Conservation (phyloP, 2,113 vertebrate genomes). For the Leptobrachium leishanense region DNA sequence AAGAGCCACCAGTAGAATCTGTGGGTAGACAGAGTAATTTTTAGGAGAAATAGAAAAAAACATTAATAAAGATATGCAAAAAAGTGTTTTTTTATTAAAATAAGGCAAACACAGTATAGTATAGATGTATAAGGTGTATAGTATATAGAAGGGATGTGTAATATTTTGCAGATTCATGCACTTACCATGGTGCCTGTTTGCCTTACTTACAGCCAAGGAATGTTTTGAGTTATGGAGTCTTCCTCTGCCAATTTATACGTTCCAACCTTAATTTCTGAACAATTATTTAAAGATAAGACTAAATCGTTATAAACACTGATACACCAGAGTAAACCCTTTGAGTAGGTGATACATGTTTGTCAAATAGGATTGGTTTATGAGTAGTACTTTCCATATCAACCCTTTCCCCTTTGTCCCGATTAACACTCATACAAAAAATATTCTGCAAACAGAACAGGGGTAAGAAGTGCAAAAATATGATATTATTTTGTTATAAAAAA, state of each 20-base stretch:
- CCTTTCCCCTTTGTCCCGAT: slow-evolving; percentile 3
- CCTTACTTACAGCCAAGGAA: background rate
- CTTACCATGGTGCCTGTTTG: slow-evolving; percentile 29
- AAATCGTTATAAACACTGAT: slow-evolving; percentile 22
- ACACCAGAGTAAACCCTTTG: slow-evolving; percentile 34
- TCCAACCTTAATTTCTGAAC: background rate
- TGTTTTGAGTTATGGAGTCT: background rate
- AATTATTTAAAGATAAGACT: slow-evolving; percentile 31
- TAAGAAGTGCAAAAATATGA: slow-evolving; percentile 14
- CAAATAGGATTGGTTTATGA: background rate
- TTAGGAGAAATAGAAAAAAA: too few species aligned
- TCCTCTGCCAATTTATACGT: slow-evolving; percentile 35
- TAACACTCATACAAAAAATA: background rate
- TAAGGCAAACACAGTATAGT: too few species aligned
- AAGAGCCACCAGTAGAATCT: slow-evolving; percentile 35
- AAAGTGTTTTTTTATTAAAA: too few species aligned
- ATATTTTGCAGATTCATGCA: background rate
- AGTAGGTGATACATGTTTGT: slow-evolving; percentile 40
- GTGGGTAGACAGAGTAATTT: background rate
- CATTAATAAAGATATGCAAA: too few species aligned
- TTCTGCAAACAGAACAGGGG: slow-evolving; percentile 20
- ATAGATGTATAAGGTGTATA: too few species aligned
- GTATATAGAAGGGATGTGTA: too few species aligned
- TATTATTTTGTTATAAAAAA: too few species aligned
- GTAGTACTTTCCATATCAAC: background rate